Percentiles rank a stretch among this genome's conserved stretches.
Conservation (phyloP, 2,888 invertebrate species). For the Parnassius glacialis region DNA sequence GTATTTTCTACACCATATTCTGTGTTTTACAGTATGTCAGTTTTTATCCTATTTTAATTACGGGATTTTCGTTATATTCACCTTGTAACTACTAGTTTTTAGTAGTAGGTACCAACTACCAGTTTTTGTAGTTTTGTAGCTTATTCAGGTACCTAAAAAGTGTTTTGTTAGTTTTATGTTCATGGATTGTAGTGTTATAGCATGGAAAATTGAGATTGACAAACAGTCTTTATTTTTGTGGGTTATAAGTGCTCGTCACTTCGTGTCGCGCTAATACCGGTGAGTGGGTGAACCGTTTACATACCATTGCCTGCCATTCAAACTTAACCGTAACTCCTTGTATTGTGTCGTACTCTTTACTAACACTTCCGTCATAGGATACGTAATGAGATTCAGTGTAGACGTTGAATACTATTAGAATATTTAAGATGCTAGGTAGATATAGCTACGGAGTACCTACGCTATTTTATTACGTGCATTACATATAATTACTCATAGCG, state of each 20-base stretch:
- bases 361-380: slow-evolving; percentile 37
- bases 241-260: slow-evolving; percentile 68
- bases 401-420: slow-evolving; percentile 21
- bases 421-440: slow-evolving; percentile 4
- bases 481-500: neutral
- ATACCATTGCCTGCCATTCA: slow-evolving; percentile 45
- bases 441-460: slow-evolving; percentile 16
- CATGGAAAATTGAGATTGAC: too few relatives aligned
- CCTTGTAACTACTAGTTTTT: too few relatives aligned
- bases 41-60: too few relatives aligned
- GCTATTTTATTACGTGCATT: slow-evolving; percentile 12
- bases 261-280: slow-evolving; percentile 63
- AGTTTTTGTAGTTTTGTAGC: too few relatives aligned
- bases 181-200: too few relatives aligned
- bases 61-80: too few relatives aligned
- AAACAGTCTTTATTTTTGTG: slow-evolving; percentile 54
- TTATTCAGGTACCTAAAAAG: too few relatives aligned
- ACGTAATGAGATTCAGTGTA: slow-evolving; percentile 24
- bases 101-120: too few relatives aligned
- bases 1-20: too few relatives aligned
- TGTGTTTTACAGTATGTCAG: too few relatives aligned
- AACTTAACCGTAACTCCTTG: slow-evolving; percentile 42
- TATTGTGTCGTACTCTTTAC: slow-evolving; percentile 51
- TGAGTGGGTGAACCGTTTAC: slow-evolving; percentile 68
- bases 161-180: too few relatives aligned